Conservation (phyloP, 2,888 invertebrate species). For the Anodontia alba region DNA sequence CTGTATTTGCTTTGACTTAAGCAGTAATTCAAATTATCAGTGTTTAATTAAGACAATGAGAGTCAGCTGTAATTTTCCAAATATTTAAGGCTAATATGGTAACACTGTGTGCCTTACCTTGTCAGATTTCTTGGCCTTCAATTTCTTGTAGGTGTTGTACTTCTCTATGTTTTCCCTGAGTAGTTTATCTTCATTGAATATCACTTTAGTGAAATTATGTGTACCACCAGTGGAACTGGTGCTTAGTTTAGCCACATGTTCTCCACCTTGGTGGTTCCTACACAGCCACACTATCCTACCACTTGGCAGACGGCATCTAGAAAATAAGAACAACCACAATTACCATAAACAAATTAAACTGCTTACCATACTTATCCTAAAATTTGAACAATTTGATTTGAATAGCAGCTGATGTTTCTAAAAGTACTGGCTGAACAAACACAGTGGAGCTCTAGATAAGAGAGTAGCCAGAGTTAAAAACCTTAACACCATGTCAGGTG, state of each 20-base stretch:
- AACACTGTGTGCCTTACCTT: too few relatives aligned
- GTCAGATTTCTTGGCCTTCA: conserved; percentile 48
- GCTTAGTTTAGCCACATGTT: conserved; percentile 74
- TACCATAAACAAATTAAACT: background rate
- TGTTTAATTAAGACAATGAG: too few relatives aligned
- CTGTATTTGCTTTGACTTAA: too few relatives aligned
- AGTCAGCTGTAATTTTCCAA: too few relatives aligned
- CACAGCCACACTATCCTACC: conserved; percentile 81
- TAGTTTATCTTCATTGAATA: conserved; percentile 74
- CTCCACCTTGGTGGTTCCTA: conserved; percentile 73
- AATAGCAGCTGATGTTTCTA: background rate
- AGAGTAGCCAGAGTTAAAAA: too few relatives aligned
- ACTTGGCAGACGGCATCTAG: conserved; percentile 78
- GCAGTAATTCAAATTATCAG: too few relatives aligned
- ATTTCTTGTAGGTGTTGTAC: conserved; percentile 57
- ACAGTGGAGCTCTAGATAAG: too few relatives aligned
- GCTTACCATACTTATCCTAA: too few relatives aligned
- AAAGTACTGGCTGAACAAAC: too few relatives aligned
- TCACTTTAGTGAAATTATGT: conserved; percentile 58
- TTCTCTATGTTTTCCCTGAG: conserved; percentile 71
- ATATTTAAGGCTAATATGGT: too few relatives aligned
- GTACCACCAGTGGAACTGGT: conserved; percentile 60
- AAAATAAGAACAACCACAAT: background rate
- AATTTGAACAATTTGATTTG: too few relatives aligned
- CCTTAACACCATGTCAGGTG: too few relatives aligned